A percentile compares a stretch with the other conserved stretches of the same genome.
phyloP scores from a whole-genome alignment of 2,888 invertebrate species.

The Hirtodrosophila duncani region DNA sequence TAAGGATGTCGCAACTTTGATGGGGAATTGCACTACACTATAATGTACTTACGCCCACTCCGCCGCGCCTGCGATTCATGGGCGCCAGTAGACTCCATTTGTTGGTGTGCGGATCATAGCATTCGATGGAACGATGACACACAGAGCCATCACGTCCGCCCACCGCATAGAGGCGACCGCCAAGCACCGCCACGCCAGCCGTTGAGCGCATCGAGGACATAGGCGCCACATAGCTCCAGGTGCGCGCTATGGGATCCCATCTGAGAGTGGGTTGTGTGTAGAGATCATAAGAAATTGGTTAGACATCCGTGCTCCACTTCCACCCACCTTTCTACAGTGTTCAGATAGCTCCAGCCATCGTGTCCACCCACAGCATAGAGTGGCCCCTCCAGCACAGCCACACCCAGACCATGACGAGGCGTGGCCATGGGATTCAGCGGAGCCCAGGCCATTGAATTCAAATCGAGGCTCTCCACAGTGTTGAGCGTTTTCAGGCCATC shows the following conservation, averaged over 20 bases:
- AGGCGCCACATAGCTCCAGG: slow-evolving; percentile 93
- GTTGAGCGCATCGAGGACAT: slow-evolving; percentile 92
- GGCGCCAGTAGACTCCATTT: slow-evolving; percentile 91
- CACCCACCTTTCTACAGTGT: slow-evolving; percentile 88
- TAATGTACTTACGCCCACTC: slow-evolving; percentile 86
- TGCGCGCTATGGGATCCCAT: slow-evolving; percentile 92
- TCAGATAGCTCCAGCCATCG: slow-evolving; percentile 91
- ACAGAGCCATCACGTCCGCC: slow-evolving; percentile 95
- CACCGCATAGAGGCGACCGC: slow-evolving; percentile 91
- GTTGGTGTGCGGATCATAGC: slow-evolving; percentile 86
- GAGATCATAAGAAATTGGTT: too few relatives aligned
- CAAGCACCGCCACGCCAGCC: slow-evolving; percentile 92
- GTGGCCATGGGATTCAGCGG: slow-evolving; percentile 92
- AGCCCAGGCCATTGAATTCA: slow-evolving; percentile 88
- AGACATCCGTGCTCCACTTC: neutral
- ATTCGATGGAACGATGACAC: slow-evolving; percentile 93
- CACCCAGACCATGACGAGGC: slow-evolving; percentile 89
- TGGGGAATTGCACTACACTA: too few relatives aligned
- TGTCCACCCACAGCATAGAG: slow-evolving; percentile 97
- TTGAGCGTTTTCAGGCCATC: slow-evolving; percentile 97
- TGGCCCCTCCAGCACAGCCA: slow-evolving; percentile 87
- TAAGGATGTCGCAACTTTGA: too few relatives aligned
- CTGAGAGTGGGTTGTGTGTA: too few relatives aligned
- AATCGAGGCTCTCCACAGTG: slow-evolving; percentile 92
- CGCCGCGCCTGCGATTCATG: slow-evolving; percentile 91